These are phyloP conservation scores for Myiotriccus ornatus DNA, from an alignment of 2,797 vertebrate genomes.

Conservation along the genomic window DNA sequence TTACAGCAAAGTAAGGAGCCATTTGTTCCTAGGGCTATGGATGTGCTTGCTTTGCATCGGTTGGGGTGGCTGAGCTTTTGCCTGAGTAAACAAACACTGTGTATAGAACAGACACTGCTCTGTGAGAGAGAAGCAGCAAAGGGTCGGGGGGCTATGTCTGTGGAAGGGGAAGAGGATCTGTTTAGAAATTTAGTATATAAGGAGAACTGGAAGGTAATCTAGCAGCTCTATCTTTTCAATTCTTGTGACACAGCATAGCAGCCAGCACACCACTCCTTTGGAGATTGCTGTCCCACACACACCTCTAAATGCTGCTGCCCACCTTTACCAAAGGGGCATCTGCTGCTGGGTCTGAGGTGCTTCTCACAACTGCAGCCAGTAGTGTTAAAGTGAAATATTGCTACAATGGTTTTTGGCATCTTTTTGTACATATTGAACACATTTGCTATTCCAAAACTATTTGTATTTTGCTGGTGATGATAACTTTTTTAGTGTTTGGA, in stretches of 20 bases:
- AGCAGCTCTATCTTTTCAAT: neutral
- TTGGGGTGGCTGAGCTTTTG: neutral
- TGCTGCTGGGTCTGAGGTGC: neutral
- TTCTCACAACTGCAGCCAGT: neutral
- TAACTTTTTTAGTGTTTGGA: neutral
- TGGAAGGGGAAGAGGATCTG: neutral
- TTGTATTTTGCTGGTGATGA: neutral
- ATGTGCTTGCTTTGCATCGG: neutral
- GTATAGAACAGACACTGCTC: neutral
- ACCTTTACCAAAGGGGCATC: accelerated
- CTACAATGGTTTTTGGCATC: neutral
- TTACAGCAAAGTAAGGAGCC: neutral
- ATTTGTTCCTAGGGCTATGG: accelerated
- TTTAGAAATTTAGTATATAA: neutral
- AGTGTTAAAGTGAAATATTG: neutral
- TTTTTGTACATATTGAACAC: neutral
- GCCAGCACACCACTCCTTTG: neutral
- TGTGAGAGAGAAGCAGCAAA: neutral
- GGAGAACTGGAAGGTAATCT: neutral
- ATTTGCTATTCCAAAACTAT: neutral
- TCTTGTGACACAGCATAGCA: neutral
- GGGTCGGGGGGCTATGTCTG: accelerated
- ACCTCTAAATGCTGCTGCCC: neutral
- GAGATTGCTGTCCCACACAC: neutral
- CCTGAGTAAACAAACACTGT: accelerated